Evolutionary conservation across 2,113 vertebrate species (phyloP), one percentile per base, ranked within the genome.

Genomic region (Esox niger): DNA sequence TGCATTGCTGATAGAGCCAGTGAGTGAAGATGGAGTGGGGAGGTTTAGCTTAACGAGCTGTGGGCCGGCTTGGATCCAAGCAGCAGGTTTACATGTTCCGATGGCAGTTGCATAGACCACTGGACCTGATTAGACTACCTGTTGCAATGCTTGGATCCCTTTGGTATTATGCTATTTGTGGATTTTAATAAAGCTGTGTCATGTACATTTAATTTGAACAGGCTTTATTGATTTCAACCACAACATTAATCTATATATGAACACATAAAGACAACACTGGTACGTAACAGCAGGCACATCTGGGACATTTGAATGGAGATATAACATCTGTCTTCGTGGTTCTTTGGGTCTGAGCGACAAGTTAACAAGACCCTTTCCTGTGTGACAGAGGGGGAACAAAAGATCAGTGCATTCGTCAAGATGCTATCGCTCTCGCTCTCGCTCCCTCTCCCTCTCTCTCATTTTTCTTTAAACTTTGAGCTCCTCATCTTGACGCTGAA

Each of bases 321-420:
- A 76, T 62, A 69, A 64, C 64, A 43, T 77, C 71, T 77, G 76
- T 82, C 79, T 52, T 65, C 0, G 77, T 71, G 83, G 81, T 77
- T 74, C 71, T 60, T 83, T 67, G 17, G 80, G 78, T 86, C 77
- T 69, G 15, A 32, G 32, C 33, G 73, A n/a, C n/a, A n/a, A 75
- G 73, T 64, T 74, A 75, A 49, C 49, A 70, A 63, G 55, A 70
- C 82, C 64, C 57, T 83, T 90, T 91, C 88, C 88, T 89, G 90
- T 88, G 84, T 58, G 70, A 80, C 38, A n/a, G 65, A 65, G 46
- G 68, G 72, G 77, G 31, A 69, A 33, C 9, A 26, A 77, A 33
- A 62, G 30, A 64, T 13, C 27, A n/a, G 30, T 72, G 52, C 62
- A 77, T n/a, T n/a, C 66, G 17, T 73, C 78, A 62, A 76, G 83